phyloP scores from a whole-genome alignment of 2,888 invertebrate species.

The Amiota minor region DNA sequence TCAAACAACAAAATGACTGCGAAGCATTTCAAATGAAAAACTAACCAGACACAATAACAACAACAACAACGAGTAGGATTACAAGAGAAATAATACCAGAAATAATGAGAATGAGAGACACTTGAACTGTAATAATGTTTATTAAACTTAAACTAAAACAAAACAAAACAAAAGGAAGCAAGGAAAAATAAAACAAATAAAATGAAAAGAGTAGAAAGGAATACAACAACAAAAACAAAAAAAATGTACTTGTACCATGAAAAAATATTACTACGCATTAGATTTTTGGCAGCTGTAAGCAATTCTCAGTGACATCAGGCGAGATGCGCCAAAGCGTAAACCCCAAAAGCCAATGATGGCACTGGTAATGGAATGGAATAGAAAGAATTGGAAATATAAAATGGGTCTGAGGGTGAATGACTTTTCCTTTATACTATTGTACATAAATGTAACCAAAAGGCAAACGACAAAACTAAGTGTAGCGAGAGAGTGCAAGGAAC shows the following conservation, averaged over 20 bases:
- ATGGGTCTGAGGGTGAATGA: too few relatives aligned
- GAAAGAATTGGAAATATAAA: too few relatives aligned
- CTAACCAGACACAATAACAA: constrained; percentile 15
- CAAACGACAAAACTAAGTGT: neutral
- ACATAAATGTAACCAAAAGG: neutral
- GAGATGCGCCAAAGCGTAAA: neutral
- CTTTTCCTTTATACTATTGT: neutral
- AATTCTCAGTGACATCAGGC: constrained; percentile 45
- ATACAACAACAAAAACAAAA: neutral
- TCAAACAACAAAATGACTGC: neutral
- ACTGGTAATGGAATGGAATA: too few relatives aligned
- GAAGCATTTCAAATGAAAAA: neutral
- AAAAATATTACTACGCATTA: constrained; percentile 55
- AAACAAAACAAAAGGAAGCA: constrained; percentile 24
- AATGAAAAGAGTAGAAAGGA: constrained; percentile 35
- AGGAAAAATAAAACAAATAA: neutral
- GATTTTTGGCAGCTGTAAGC: constrained; percentile 54
- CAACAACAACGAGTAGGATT: neutral
- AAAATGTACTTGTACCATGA: neutral
- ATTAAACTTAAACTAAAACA: constrained; percentile 45
- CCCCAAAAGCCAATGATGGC: too few relatives aligned
- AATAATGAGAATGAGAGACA: neutral
- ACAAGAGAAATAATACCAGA: neutral
- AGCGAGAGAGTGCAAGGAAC: neutral
- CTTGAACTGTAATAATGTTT: constrained; percentile 11